Percentiles rank a stretch among this genome's conserved stretches.
phyloP scores from a whole-genome alignment of 2,888 invertebrate genomes.

The Chrysina gloriosa region DNA sequence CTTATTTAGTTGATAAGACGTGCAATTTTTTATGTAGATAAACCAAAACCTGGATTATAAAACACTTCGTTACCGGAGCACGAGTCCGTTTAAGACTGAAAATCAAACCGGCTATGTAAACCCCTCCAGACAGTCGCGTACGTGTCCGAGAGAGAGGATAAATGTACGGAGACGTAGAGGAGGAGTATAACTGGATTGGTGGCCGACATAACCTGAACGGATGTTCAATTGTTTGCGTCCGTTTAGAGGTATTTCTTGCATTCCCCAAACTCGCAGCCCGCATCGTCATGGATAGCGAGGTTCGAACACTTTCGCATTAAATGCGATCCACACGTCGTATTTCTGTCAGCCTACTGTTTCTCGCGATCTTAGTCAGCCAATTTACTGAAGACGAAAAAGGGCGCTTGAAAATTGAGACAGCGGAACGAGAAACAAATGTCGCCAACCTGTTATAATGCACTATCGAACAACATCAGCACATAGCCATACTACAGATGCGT shows the following conservation, averaged over 20 bases:
- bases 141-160: slow-evolving; percentile 26
- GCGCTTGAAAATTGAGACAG: slow-evolving; percentile 12
- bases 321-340: slow-evolving; percentile 22
- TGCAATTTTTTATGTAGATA: slow-evolving; percentile 21
- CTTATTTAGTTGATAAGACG: slow-evolving; percentile 3
- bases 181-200: slow-evolving; percentile 34
- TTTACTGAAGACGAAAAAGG: background rate
- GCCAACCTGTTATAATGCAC: slow-evolving; percentile 18
- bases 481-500: background rate
- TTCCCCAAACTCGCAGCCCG: slow-evolving; percentile 33
- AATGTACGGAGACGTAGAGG: slow-evolving; percentile 23
- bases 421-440: slow-evolving; percentile 14
- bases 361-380: background rate
- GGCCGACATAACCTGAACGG: slow-evolving; percentile 42
- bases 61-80: slow-evolving; percentile 24
- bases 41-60: slow-evolving; percentile 14
- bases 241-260: slow-evolving; percentile 29
- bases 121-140: slow-evolving; percentile 30
- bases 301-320: slow-evolving; percentile 30
- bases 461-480: background rate
- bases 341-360: slow-evolving; percentile 7
- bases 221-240: slow-evolving; percentile 40
- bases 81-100: slow-evolving; percentile 34
- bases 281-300: slow-evolving; percentile 8
- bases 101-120: slow-evolving; percentile 29